Conservation (phyloP, 2,113 vertebrate genomes). For the Damaliscus lunatus region DNA sequence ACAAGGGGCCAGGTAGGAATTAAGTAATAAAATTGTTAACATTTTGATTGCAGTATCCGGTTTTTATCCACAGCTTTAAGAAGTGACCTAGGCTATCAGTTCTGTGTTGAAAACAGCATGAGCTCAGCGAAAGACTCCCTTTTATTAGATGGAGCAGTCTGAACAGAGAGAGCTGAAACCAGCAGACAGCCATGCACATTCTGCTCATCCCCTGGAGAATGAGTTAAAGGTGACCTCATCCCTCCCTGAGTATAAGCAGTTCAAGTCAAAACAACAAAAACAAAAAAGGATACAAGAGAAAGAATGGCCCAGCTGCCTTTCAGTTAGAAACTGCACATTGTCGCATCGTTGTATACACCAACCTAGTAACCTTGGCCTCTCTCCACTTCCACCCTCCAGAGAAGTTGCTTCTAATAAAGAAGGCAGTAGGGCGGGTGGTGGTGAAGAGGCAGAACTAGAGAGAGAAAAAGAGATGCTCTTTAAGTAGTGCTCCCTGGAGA, state of each 20-base stretch:
- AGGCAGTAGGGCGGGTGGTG: background rate
- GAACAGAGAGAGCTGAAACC: background rate
- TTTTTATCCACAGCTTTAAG: background rate
- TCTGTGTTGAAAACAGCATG: background rate
- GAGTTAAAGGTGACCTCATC: background rate
- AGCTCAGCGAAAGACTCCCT: background rate
- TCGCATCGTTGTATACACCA: accelerated
- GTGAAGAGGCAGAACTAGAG: background rate
- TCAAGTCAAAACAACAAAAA: background rate
- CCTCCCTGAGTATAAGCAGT: background rate
- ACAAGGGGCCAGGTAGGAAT: background rate
- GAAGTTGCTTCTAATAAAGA: background rate
- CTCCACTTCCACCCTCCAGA: background rate
- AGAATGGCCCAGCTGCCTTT: background rate
- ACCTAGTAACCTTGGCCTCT: background rate
- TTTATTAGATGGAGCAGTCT: background rate
- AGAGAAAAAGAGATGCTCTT: background rate
- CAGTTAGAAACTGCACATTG: background rate
- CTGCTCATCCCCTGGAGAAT: background rate
- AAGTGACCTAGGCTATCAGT: background rate
- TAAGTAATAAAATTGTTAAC: background rate
- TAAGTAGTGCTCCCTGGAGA: background rate
- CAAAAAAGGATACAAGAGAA: background rate
- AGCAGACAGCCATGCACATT: accelerated
- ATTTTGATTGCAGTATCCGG: background rate